Percentiles rank a stretch among this genome's conserved stretches.
phyloP scores from a whole-genome alignment of 2,797 vertebrate species.

The Malacoraja senta region DNA sequence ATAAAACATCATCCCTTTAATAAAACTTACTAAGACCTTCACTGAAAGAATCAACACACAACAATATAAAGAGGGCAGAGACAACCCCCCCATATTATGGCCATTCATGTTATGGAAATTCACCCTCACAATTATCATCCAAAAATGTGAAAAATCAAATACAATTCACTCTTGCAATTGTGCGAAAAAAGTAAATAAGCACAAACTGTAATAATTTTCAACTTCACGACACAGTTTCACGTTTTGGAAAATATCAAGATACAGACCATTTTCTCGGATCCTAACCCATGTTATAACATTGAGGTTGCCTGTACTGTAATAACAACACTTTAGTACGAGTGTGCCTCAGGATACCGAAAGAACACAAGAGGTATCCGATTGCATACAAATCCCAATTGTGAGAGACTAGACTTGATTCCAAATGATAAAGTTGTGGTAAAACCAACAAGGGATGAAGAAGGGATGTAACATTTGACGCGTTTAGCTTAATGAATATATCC shows the following conservation, averaged over 20 bases:
- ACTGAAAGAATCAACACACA: background rate
- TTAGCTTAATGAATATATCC: background rate
- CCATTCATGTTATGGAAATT: too few relatives aligned
- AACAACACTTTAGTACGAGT: background rate
- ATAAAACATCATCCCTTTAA: slow-evolving; percentile 24
- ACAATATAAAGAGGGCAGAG: background rate
- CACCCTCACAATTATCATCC: too few relatives aligned
- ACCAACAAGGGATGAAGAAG: background rate
- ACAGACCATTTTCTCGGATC: too few relatives aligned
- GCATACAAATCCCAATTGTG: background rate
- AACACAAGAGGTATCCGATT: background rate
- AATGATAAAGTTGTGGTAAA: background rate
- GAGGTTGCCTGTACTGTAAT: background rate
- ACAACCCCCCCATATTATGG: too few relatives aligned
- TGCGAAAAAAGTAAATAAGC: too few relatives aligned
- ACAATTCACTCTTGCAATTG: too few relatives aligned
- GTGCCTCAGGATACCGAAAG: slow-evolving; percentile 6
- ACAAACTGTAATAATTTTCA: too few relatives aligned
- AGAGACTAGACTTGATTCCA: background rate
- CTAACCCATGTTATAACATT: background rate
- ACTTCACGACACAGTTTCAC: too few relatives aligned
- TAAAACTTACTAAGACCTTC: background rate
- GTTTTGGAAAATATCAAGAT: too few relatives aligned
- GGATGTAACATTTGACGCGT: background rate
- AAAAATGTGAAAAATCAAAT: too few relatives aligned